Percentiles rank a stretch among this genome's conserved stretches.
Conservation (phyloP, 2,888 invertebrate genomes). For the Allolobophora icterica region DNA sequence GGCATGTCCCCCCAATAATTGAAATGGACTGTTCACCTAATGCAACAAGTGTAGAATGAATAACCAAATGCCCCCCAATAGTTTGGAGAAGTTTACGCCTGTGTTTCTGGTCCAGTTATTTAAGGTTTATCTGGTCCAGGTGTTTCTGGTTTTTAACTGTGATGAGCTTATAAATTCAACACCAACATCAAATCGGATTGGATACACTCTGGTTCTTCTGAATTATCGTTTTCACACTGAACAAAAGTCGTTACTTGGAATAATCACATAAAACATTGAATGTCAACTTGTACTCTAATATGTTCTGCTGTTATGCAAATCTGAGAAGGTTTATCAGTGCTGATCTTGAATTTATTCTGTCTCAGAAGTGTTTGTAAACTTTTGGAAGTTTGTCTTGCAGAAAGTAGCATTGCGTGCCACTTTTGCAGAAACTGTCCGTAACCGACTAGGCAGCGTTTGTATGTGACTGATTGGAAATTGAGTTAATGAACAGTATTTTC, state of each 20-base stretch:
- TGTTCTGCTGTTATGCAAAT: constrained; percentile 1
- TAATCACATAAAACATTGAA: background rate
- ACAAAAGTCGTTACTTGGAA: background rate
- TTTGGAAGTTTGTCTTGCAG: background rate
- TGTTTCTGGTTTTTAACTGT: too few relatives aligned
- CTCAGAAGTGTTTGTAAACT: background rate
- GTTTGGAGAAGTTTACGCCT: too few relatives aligned
- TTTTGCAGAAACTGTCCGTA: background rate
- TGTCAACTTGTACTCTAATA: background rate
- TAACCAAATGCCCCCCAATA: too few relatives aligned
- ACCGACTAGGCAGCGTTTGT: constrained; percentile 5
- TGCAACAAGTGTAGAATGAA: too few relatives aligned
- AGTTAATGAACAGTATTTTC: constrained; percentile 17
- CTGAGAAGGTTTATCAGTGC: background rate
- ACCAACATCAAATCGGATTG: background rate
- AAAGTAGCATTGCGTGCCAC: background rate
- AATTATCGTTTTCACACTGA: background rate
- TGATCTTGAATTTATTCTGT: background rate
- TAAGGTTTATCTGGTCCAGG: too few relatives aligned
- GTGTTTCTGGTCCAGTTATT: too few relatives aligned
- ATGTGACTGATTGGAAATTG: constrained; percentile 17
- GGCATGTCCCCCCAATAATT: too few relatives aligned
- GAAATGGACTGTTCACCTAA: too few relatives aligned
- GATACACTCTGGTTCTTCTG: background rate
- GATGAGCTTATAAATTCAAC: background rate